A percentile compares a stretch with the other conserved stretches of the same genome.
Conservation (phyloP, 2,113 vertebrate species). For the Anoplopoma fimbria region DNA sequence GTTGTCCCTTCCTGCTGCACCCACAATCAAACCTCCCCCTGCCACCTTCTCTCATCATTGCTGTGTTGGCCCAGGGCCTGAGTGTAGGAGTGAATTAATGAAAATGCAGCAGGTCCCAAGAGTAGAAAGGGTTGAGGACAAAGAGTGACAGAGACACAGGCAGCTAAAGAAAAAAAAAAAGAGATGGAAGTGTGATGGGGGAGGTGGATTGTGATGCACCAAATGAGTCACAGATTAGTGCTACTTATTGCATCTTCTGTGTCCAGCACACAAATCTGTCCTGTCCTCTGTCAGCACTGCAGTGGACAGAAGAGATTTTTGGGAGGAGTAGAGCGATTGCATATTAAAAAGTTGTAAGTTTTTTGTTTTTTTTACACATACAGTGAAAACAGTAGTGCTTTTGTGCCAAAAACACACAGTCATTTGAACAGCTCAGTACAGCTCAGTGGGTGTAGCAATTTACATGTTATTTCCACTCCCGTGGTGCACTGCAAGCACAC, state of each 20-base stretch:
- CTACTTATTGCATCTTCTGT: conserved; percentile 62
- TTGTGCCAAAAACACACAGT: neutral
- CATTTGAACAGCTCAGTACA: neutral
- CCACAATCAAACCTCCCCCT: conserved; percentile 32
- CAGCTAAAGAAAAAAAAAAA: conserved; percentile 4
- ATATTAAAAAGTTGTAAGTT: too few relatives aligned
- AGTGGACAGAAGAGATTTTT: neutral
- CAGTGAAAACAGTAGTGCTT: neutral
- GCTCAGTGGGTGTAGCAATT: neutral
- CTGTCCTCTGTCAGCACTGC: conserved; percentile 21
- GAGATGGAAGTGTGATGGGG: conserved; percentile 46
- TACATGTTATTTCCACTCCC: neutral
- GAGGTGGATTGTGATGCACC: conserved; percentile 47
- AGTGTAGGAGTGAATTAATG: conserved; percentile 59
- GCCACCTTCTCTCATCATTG: conserved; percentile 14
- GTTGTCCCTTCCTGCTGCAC: conserved; percentile 7
- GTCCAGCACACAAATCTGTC: conserved; percentile 52
- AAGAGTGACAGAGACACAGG: conserved; percentile 24
- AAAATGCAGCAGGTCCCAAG: conserved; percentile 46
- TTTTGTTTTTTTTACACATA: neutral
- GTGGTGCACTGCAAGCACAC: neutral
- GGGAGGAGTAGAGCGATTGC: neutral
- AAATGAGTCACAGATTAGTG: conserved; percentile 69
- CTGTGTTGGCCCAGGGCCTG: conserved; percentile 24
- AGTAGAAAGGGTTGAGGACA: conserved; percentile 29